These are phyloP conservation scores for Pantherophis guttatus DNA, from an alignment of 2,113 vertebrate species.

Conservation along the genomic window DNA sequence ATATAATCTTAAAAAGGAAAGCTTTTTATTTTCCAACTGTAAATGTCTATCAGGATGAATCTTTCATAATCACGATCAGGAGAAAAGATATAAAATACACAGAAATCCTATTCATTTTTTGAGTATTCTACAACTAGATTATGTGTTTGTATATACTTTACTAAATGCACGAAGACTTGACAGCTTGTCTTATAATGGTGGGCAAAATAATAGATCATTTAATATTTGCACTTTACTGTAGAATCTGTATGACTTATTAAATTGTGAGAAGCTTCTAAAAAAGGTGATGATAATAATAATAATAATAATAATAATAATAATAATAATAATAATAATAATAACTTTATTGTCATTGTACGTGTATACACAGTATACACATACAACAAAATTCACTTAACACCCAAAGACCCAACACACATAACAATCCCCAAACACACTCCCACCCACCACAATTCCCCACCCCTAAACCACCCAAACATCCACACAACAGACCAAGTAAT, in stretches of 20 bases:
- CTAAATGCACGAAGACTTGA: not conserved
- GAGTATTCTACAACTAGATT: not conserved
- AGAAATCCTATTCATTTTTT: not conserved
- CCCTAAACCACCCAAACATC: too few species aligned
- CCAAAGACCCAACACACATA: too few species aligned
- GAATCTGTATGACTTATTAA: slow-evolving; percentile 8
- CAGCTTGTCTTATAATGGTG: not conserved
- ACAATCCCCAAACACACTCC: too few species aligned
- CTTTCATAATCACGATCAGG: not conserved
- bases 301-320: too few species aligned
- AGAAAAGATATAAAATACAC: not conserved
- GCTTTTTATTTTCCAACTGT: not conserved
- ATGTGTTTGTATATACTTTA: not conserved
- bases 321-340: too few species aligned
- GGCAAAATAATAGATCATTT: not conserved
- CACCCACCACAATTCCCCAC: too few species aligned
- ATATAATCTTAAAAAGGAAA: not conserved
- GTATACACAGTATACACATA: too few species aligned
- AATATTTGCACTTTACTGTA: not conserved
- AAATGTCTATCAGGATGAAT: not conserved
- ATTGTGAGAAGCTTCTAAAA: slow-evolving; percentile 11
- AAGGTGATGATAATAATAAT: not conserved
- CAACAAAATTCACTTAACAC: too few species aligned
- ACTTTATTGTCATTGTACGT: too few species aligned
- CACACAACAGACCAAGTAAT: too few species aligned